Conservation (phyloP, 2,113 vertebrate species). For the Perca fluviatilis region DNA sequence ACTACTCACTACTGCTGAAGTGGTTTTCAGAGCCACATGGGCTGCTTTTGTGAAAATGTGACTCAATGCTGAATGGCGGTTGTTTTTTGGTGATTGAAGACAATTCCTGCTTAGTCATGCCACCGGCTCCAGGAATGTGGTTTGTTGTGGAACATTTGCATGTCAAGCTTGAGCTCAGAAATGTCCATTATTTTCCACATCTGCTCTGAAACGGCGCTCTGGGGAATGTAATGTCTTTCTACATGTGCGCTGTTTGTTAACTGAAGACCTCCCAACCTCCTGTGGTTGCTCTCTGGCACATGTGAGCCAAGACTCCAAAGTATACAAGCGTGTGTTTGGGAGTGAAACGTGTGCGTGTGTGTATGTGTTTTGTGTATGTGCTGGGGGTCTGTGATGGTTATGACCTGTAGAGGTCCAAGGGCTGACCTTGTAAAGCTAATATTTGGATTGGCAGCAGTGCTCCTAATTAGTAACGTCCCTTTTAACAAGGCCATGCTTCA, state of each 20-base stretch:
- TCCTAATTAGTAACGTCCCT: slow-evolving; percentile 60
- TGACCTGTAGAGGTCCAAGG: slow-evolving; percentile 54
- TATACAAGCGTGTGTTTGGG: slow-evolving; percentile 70
- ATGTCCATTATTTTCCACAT: slow-evolving; percentile 78
- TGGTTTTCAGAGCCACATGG: slow-evolving; percentile 42
- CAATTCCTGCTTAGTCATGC: slow-evolving; percentile 66
- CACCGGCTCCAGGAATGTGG: slow-evolving; percentile 53
- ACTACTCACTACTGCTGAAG: slow-evolving; percentile 21
- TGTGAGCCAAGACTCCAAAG: slow-evolving; percentile 57
- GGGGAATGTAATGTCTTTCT: slow-evolving; percentile 65
- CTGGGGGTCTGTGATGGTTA: slow-evolving; percentile 20
- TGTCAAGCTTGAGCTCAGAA: slow-evolving; percentile 58
- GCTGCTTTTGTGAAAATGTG: slow-evolving; percentile 57
- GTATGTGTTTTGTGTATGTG: slow-evolving; percentile 23
- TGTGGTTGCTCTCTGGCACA: slow-evolving; percentile 70
- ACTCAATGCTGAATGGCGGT: slow-evolving; percentile 38
- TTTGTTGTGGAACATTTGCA: slow-evolving; percentile 75
- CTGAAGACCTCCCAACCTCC: slow-evolving; percentile 73
- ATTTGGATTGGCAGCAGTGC: slow-evolving; percentile 68
- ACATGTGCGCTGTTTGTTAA: slow-evolving; percentile 73
- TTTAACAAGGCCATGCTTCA: slow-evolving; percentile 33
- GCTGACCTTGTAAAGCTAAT: slow-evolving; percentile 70
- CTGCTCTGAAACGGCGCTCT: slow-evolving; percentile 63
- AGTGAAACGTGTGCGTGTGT: background rate
- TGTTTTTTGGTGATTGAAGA: slow-evolving; percentile 45